Evolutionary conservation across 2,888 invertebrate genomes (phyloP), one percentile per base, ranked within the genome.

Genomic region (Aspidapion aeneum): DNA sequence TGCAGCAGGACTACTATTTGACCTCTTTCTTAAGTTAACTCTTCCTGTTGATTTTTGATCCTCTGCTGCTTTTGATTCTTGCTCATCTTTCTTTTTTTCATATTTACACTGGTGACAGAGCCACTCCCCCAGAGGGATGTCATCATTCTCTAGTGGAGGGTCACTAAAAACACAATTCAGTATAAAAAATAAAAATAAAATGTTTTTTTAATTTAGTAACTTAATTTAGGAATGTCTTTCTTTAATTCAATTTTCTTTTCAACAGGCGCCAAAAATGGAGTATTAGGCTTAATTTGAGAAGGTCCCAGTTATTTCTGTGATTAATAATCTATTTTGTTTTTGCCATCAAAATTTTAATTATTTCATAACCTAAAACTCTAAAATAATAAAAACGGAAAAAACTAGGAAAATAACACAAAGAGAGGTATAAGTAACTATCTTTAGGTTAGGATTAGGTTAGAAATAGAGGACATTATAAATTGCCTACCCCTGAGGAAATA

Each of bases 51-150:
- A 12, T 12, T 35, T 35, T 35, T 35, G 35, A 7, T 35, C 35
- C n/a, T n/a, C n/a, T n/a, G n/a, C n/a, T n/a, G n/a, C n/a, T n/a
- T n/a, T n/a, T 7, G 5, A 35, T 35, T 35, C 35, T 12, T 35
- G 35, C 35, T 35, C 35, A 75, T 18, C 79, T 71, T 54, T 81
- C 71, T 76, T 74, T 59, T 77, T 78, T 71, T 81, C 71, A 71
- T 85, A 82, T 65, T 82, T 84, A 77, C 97, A 97, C 70, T 90
- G 88, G 71, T 93, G 91, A 74, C 97, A 97, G 67, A 94, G 80
- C 96, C 96, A 98, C 78, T 94, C 90, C 0, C 96, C 96, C 57
- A 86, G 84, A 0, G 97, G 97, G 69, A 96, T 91, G 75, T 96
- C 94, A 69, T 90, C 88, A 74, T 93, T 93, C 64, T 91, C 91